Percentiles rank a stretch among this genome's conserved stretches.
Conservation (phyloP, 2,888 invertebrate species). For the Hetaerina titia region DNA sequence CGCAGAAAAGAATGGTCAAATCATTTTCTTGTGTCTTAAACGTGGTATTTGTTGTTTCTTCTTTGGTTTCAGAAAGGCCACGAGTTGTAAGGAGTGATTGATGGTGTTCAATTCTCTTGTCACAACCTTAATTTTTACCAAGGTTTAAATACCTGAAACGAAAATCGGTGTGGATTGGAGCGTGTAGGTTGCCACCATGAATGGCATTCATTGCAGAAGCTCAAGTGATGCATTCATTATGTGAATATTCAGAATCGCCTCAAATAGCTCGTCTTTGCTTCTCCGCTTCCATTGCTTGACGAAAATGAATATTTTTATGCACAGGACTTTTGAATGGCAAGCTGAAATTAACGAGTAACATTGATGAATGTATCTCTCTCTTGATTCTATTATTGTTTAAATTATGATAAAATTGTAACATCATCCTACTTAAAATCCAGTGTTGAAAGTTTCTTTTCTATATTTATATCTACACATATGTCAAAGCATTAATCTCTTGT, state of each 20-base stretch:
- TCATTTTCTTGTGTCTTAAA: slow-evolving; percentile 38
- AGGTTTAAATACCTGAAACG: not conserved
- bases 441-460: not conserved
- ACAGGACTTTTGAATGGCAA: slow-evolving; percentile 8
- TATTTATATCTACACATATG: not conserved
- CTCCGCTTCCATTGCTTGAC: slow-evolving; percentile 23
- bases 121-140: not conserved
- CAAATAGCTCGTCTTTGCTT: not conserved
- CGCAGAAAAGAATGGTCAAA: not conserved
- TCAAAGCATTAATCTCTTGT: slow-evolving; percentile 6
- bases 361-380: not conserved
- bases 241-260: slow-evolving; percentile 1
- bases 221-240: slow-evolving; percentile 9
- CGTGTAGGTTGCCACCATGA: not conserved
- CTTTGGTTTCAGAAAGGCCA: slow-evolving; percentile 32
- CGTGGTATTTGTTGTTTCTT: slow-evolving; percentile 47
- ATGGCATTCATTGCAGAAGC: not conserved
- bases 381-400: not conserved
- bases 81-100: slow-evolving; percentile 32
- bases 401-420: not conserved
- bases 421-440: slow-evolving; percentile 10
- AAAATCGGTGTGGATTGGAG: not conserved
- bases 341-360: not conserved
- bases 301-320: slow-evolving; percentile 10
- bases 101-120: not conserved